Conservation (phyloP, 2,797 vertebrate genomes). For the Myripristis jacobus region DNA sequence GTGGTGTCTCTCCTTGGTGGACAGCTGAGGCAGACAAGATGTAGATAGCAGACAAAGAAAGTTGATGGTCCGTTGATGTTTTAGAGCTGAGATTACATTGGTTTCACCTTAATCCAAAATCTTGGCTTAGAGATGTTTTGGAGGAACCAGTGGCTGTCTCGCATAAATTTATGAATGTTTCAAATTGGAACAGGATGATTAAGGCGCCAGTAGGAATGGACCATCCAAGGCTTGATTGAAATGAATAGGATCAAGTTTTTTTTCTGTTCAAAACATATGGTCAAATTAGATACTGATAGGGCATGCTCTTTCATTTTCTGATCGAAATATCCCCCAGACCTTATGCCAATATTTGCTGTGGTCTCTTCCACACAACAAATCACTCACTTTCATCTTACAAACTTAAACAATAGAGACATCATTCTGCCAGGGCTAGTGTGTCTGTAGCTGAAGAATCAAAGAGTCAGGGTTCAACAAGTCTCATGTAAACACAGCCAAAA, state of each 20-base stretch:
- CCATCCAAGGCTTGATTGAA: conserved; percentile 36
- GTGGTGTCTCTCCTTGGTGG: conserved; percentile 22
- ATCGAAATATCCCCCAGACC: conserved; percentile 29
- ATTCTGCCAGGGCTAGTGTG: conserved; percentile 4
- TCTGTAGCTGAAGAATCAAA: conserved; percentile 23
- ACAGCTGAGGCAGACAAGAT: conserved; percentile 4
- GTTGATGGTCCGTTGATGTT: conserved; percentile 74
- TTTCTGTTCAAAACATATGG: conserved; percentile 6
- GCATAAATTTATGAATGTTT: conserved; percentile 32
- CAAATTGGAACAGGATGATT: conserved; percentile 21
- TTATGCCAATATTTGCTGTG: conserved; percentile 41
- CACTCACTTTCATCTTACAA: conserved; percentile 36
- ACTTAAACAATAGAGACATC: conserved; percentile 20
- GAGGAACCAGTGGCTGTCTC: conserved; percentile 25
- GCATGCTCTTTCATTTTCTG: conserved; percentile 28
- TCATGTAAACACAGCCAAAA: neutral
- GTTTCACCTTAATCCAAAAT: conserved; percentile 52
- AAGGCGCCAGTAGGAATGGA: neutral
- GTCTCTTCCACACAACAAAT: conserved; percentile 20
- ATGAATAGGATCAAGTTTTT: conserved; percentile 30
- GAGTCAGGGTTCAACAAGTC: conserved; percentile 14
- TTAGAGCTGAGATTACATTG: conserved; percentile 51
- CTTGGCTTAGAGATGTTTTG: conserved; percentile 38
- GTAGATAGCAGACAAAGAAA: conserved; percentile 42
- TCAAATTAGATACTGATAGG: neutral